Evolutionary conservation across 1,140 invertebrate species (phyloP).

Genomic region (Nomia melanderi): DNA sequence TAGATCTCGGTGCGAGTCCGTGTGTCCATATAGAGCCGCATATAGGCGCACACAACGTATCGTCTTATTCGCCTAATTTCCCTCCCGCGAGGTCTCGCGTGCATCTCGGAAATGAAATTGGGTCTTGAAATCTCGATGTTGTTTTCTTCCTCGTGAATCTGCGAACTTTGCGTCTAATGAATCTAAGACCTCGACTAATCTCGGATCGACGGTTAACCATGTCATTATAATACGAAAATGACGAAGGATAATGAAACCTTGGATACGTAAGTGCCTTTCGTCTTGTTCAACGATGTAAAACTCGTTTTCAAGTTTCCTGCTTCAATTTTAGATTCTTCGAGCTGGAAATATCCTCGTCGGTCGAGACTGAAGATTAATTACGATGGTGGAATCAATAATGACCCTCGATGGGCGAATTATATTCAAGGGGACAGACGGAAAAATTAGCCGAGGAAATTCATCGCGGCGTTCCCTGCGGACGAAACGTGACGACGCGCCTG

Average conservation of each 20-base stretch:
- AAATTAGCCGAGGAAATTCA: not conserved
- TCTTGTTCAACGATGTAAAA: too few species aligned
- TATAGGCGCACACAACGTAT: conserved; percentile 11
- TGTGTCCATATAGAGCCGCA: conserved; percentile 1
- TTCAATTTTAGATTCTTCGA: too few species aligned
- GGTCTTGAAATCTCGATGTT: not conserved
- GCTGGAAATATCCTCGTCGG: too few species aligned
- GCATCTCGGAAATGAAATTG: conserved; percentile 4
- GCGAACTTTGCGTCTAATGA: not conserved
- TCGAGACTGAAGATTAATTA: too few species aligned
- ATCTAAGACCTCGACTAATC: not conserved
- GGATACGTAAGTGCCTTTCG: too few species aligned
- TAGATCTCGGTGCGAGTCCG: conserved; percentile 35
- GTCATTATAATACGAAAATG: too few species aligned
- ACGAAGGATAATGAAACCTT: too few species aligned
- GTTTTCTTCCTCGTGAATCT: not conserved
- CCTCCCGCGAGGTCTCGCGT: not conserved
- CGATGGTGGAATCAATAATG: too few species aligned
- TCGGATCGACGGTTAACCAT: too few species aligned
- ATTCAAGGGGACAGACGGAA: too few species aligned
- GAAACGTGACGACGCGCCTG: conserved; percentile 11
- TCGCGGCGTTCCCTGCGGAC: not conserved
- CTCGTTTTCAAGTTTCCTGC: too few species aligned
- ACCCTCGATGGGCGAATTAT: too few species aligned
- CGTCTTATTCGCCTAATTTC: conserved; percentile 10